Percentiles rank a stretch among this genome's conserved stretches.
Evolutionary conservation across 2,888 invertebrate genomes (phyloP).

Genomic region (Unio pictorum): DNA sequence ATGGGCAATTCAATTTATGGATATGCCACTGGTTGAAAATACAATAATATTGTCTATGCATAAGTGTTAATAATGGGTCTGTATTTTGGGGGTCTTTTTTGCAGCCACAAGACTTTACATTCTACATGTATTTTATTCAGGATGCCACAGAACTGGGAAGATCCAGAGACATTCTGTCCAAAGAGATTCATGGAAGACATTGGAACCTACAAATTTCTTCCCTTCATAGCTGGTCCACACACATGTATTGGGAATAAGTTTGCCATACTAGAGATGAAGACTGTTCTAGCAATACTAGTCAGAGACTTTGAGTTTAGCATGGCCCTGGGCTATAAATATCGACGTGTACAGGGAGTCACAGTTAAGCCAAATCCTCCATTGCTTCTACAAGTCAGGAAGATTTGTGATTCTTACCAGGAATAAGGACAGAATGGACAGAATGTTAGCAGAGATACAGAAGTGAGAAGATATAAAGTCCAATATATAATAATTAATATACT

Average conservation of each 20-base stretch:
- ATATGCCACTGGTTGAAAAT: no score
- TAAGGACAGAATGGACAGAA: no score
- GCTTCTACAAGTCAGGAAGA: slow-evolving; percentile 24
- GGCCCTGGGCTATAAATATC: slow-evolving; percentile 45
- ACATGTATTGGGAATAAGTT: slow-evolving; percentile 67
- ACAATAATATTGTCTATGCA: no score
- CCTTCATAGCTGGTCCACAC: slow-evolving; percentile 60
- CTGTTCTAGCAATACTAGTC: slow-evolving; percentile 48
- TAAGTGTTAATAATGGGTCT: no score
- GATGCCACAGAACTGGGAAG: slow-evolving; percentile 49
- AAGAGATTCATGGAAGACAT: slow-evolving; percentile 51
- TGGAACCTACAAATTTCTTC: slow-evolving; percentile 45
- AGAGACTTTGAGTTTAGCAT: slow-evolving; percentile 45
- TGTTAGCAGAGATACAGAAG: no score
- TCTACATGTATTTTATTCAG: slow-evolving; percentile 27
- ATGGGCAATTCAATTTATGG: no score
- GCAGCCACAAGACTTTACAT: no score
- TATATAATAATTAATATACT: no score
- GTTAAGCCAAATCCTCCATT: slow-evolving; percentile 53
- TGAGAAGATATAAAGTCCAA: no score
- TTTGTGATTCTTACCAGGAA: not conserved
- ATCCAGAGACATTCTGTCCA: slow-evolving; percentile 55
- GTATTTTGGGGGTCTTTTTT: no score
- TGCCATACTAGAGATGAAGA: slow-evolving; percentile 60
- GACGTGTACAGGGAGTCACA: slow-evolving; percentile 38